phyloP scores from a whole-genome alignment of 2,888 invertebrate genomes.

The Mesopsocus fuscifrons region DNA sequence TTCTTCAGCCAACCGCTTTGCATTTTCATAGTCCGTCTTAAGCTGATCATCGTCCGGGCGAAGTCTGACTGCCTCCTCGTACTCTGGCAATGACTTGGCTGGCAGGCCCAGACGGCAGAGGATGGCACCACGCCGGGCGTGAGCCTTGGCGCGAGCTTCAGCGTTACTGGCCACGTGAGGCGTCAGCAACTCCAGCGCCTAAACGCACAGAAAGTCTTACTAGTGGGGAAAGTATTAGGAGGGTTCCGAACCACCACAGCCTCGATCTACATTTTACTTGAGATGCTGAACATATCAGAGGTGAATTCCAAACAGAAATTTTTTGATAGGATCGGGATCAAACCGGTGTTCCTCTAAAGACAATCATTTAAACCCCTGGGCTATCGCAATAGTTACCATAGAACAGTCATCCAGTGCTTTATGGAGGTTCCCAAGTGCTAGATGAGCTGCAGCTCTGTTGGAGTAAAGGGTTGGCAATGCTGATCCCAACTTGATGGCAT shows the following conservation, averaged over 20 bases:
- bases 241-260: too few species aligned
- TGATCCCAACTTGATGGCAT: constrained; percentile 53
- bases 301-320: too few species aligned
- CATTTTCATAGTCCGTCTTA: constrained; percentile 1
- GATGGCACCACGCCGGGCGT: constrained; percentile 53
- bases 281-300: too few species aligned
- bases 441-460: constrained; percentile 62
- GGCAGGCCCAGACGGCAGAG: constrained; percentile 47
- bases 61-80: constrained; percentile 50
- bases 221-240: background rate
- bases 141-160: constrained; percentile 47
- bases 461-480: constrained; percentile 53
- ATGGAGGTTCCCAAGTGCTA: constrained; percentile 51
- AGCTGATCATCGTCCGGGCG: constrained; percentile 33
- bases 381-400: constrained; percentile 29
- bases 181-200: constrained; percentile 52
- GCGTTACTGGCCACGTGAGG: constrained; percentile 55
- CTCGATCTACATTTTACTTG: too few species aligned
- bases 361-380: too few species aligned
- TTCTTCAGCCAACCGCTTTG: constrained; percentile 1
- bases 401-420: constrained; percentile 41
- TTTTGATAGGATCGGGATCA: too few species aligned
- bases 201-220: constrained; percentile 16
- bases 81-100: constrained; percentile 50
- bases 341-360: background rate